Evolutionary conservation across 2,888 invertebrate genomes (phyloP).

Genomic region (Cacoxenus indagator): DNA sequence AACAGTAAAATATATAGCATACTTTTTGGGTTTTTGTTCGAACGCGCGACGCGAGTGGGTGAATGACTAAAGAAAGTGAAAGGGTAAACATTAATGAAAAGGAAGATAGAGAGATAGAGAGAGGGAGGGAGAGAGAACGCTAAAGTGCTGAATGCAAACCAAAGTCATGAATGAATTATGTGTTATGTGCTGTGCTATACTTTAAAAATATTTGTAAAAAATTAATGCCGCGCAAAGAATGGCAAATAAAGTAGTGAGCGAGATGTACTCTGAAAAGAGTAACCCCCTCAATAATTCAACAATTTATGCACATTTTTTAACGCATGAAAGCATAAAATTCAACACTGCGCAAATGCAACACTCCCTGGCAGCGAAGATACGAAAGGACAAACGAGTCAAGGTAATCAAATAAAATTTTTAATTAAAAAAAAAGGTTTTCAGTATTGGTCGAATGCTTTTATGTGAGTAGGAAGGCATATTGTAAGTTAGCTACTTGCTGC

Average conservation of each 20-base stretch:
- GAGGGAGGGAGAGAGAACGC: neutral
- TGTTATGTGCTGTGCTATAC: constrained; percentile 57
- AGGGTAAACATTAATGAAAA: constrained; percentile 34
- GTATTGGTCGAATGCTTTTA: constrained; percentile 32
- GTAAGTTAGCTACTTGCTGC: too few relatives aligned
- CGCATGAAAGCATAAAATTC: constrained; percentile 41
- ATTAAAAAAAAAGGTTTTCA: constrained; percentile 35
- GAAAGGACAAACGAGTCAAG: constrained; percentile 27
- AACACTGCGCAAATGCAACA: constrained; percentile 12
- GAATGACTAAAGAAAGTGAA: constrained; percentile 36
- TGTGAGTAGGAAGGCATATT: neutral
- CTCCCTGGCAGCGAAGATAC: constrained; percentile 41
- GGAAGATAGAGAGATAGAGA: constrained; percentile 20
- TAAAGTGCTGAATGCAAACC: constrained; percentile 25
- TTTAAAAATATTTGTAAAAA: constrained; percentile 39
- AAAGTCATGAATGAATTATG: constrained; percentile 55
- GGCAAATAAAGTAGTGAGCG: constrained; percentile 17
- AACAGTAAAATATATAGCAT: constrained; percentile 20
- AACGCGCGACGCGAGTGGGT: neutral
- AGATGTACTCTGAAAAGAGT: constrained; percentile 16
- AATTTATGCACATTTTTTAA: constrained; percentile 63
- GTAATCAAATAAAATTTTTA: constrained; percentile 42
- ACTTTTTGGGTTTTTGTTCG: constrained; percentile 40
- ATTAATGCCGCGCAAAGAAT: constrained; percentile 52
- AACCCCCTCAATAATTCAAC: constrained; percentile 62